A percentile compares a stretch with the other conserved stretches of the same genome.
Evolutionary conservation across 2,113 vertebrate species (phyloP).

Genomic region (Archilochus colubris): DNA sequence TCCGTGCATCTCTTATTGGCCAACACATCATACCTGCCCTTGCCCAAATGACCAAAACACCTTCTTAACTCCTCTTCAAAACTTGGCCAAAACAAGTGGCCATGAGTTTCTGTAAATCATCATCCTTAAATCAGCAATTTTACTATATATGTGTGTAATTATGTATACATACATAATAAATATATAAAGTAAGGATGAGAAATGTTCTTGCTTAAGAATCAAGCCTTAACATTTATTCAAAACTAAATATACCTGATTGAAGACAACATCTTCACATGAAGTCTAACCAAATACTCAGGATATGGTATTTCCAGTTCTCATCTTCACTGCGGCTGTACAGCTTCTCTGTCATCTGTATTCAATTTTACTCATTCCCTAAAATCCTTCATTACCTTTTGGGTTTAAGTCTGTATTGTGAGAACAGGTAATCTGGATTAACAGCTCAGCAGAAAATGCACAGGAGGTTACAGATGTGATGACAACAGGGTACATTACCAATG

Average conservation of each 20-base stretch:
- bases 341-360: neutral
- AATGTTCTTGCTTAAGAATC: neutral
- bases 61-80: neutral
- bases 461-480: fast-evolving
- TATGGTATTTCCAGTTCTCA: neutral
- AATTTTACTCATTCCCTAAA: neutral
- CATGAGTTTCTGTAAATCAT: neutral
- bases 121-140: neutral
- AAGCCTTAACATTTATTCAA: neutral
- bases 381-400: neutral
- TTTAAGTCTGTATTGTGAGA: neutral
- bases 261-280: neutral
- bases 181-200: fast-evolving
- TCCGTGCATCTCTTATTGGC: neutral
- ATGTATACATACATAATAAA: neutral
- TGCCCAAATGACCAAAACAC: neutral
- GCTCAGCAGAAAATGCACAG: neutral
- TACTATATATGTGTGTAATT: neutral
- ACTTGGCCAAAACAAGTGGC: neutral
- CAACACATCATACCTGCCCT: neutral
- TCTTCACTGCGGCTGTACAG: fast-evolving
- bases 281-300: neutral
- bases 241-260: neutral
- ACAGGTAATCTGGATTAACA: neutral
- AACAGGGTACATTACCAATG: neutral